Conservation (phyloP, 2,113 vertebrate species). For the Progne subis region DNA sequence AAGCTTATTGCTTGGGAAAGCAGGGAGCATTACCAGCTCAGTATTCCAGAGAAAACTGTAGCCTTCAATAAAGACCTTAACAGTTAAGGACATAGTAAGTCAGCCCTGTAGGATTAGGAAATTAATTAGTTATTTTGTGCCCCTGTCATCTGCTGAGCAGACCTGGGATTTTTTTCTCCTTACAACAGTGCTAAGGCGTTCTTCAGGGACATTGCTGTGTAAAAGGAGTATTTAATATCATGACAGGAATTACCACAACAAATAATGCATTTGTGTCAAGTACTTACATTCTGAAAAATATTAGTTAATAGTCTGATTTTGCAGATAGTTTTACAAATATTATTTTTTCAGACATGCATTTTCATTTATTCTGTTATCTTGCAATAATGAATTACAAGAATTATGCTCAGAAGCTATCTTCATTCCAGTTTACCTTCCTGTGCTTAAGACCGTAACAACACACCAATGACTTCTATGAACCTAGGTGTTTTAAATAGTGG, state of each 20-base stretch:
- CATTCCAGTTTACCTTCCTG: not conserved
- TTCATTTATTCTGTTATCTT: not conserved
- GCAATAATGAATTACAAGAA: not conserved
- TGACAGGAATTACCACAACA: not conserved
- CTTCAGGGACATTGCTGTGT: not conserved
- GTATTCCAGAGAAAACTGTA: not conserved
- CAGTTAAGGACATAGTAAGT: not conserved
- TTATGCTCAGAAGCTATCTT: not conserved
- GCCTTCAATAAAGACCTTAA: not conserved
- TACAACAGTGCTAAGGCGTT: not conserved
- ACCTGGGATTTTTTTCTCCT: not conserved
- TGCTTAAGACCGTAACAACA: not conserved
- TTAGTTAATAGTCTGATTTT: not conserved
- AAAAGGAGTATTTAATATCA: not conserved
- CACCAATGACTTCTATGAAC: not conserved
- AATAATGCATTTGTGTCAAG: not conserved
- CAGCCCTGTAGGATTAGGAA: not conserved
- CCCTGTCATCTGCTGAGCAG: not conserved
- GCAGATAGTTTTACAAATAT: not conserved
- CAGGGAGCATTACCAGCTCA: not conserved
- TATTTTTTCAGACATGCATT: not conserved
- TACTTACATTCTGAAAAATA: not conserved
- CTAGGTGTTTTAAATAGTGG: not conserved
- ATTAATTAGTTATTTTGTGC: not conserved
- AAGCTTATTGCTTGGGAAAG: not conserved